Evolutionary conservation across 2,113 vertebrate genomes (phyloP).

Genomic region (Caranx melampygus): DNA sequence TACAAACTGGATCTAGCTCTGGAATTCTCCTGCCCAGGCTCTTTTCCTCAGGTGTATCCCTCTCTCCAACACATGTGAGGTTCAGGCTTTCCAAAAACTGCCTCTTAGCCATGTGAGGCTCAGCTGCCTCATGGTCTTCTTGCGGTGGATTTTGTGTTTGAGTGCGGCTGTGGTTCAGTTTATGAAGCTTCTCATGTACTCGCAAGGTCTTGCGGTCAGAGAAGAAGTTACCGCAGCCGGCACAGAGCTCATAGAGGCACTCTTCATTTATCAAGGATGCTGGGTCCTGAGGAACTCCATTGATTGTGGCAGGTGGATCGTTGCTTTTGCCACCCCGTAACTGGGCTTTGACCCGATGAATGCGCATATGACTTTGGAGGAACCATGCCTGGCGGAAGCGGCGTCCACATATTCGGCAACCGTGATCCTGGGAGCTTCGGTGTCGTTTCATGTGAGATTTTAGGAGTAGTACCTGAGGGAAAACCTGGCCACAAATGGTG

Average conservation of each 20-base stretch:
- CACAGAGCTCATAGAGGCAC: constrained; percentile 93
- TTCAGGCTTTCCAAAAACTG: constrained; percentile 88
- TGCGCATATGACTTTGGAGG: constrained; percentile 98
- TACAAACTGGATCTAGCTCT: constrained; percentile 94
- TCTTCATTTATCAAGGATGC: constrained; percentile 86
- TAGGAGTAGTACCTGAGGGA: constrained; percentile 93
- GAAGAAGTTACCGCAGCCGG: constrained; percentile 96
- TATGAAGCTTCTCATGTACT: constrained; percentile 89
- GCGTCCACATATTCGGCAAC: constrained; percentile 95
- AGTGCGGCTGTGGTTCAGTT: constrained; percentile 50
- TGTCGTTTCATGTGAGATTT: constrained; percentile 98
- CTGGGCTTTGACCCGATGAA: constrained; percentile 89
- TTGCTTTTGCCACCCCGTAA: constrained; percentile 80
- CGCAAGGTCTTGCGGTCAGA: constrained; percentile 89
- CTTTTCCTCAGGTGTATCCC: constrained; percentile 63
- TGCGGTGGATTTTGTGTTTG: constrained; percentile 38
- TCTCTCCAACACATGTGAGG: constrained; percentile 79
- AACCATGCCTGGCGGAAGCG: constrained; percentile 98
- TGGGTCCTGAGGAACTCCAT: constrained; percentile 91
- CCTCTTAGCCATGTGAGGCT: constrained; percentile 73
- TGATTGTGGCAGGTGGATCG: constrained; percentile 90
- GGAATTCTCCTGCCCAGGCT: constrained; percentile 86
- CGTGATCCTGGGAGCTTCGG: constrained; percentile 90
- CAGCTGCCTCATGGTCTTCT: constrained; percentile 31
- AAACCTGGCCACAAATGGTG: constrained; percentile 91